These are phyloP conservation scores for Schrankia costaestrigalis DNA, from an alignment of 2,888 invertebrate species.

Conservation along the genomic window DNA sequence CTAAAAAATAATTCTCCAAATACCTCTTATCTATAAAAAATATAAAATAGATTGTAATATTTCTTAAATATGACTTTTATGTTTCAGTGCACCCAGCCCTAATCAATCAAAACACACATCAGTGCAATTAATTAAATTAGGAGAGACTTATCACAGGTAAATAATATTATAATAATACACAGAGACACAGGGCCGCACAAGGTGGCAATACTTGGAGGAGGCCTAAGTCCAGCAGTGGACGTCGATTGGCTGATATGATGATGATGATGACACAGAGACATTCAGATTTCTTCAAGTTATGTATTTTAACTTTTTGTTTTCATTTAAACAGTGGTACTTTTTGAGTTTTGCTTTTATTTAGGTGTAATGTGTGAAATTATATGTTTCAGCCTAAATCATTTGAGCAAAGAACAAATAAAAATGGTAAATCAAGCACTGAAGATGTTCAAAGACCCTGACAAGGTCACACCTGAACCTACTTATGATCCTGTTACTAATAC, in stretches of 20 bases:
- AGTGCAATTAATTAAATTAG: conserved; percentile 68
- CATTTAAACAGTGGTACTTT: too few relatives aligned
- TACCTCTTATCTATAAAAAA: too few relatives aligned
- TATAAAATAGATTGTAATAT: too few relatives aligned
- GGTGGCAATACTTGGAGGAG: too few relatives aligned
- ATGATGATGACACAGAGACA: too few relatives aligned
- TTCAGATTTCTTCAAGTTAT: too few relatives aligned
- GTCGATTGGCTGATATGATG: too few relatives aligned
- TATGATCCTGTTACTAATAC: conserved; percentile 70
- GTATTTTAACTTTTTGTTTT: too few relatives aligned
- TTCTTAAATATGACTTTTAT: conserved; percentile 8
- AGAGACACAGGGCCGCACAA: neutral
- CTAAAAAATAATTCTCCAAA: too few relatives aligned
- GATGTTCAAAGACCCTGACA: conserved; percentile 62
- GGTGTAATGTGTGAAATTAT: too few relatives aligned
- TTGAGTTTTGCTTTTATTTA: too few relatives aligned
- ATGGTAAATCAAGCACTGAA: conserved; percentile 69
- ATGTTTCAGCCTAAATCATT: conserved; percentile 60
- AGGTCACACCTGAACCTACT: conserved; percentile 51
- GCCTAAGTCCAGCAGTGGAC: too few relatives aligned
- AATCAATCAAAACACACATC: conserved; percentile 55
- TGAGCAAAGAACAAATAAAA: conserved; percentile 66
- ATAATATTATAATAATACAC: conserved; percentile 4
- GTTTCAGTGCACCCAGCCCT: conserved; percentile 40
- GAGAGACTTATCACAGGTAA: conserved; percentile 74